Evolutionary conservation across 2,797 vertebrate species (phyloP).

Genomic region (Hipposideros larvatus): DNA sequence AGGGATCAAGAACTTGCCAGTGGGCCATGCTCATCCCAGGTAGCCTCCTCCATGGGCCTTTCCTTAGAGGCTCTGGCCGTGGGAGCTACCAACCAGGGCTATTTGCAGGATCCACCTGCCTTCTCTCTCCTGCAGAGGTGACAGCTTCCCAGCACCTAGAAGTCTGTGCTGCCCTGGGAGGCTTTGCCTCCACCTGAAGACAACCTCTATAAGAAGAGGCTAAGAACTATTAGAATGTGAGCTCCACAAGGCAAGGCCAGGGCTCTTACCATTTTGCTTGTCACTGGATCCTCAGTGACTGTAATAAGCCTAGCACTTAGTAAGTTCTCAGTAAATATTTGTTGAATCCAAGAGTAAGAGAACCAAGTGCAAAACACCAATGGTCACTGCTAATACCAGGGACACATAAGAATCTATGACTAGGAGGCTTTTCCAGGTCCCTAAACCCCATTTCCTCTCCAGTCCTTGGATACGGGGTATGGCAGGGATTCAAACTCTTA

Average conservation of each 20-base stretch:
- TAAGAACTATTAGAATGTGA: neutral
- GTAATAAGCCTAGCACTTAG: neutral
- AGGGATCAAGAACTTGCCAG: neutral
- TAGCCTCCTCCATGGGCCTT: neutral
- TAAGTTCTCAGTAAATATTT: constrained; percentile 3
- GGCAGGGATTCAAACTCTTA: neutral
- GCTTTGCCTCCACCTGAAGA: neutral
- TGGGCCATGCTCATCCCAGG: neutral
- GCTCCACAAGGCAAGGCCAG: neutral
- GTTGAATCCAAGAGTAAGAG: neutral
- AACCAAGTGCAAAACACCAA: neutral
- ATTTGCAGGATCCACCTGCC: too few species aligned
- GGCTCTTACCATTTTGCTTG: neutral
- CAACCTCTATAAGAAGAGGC: neutral
- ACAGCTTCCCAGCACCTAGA: neutral
- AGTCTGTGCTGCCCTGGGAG: neutral
- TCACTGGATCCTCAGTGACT: neutral
- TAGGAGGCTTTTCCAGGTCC: neutral
- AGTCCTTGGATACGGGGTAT: neutral
- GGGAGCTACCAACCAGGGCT: neutral
- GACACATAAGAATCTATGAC: neutral
- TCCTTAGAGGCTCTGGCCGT: neutral
- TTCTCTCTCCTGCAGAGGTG: neutral
- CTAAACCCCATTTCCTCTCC: neutral
- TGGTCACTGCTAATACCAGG: neutral